Evolutionary conservation across 2,888 invertebrate species (phyloP).

Genomic region (Ceriagrion tenellum): DNA sequence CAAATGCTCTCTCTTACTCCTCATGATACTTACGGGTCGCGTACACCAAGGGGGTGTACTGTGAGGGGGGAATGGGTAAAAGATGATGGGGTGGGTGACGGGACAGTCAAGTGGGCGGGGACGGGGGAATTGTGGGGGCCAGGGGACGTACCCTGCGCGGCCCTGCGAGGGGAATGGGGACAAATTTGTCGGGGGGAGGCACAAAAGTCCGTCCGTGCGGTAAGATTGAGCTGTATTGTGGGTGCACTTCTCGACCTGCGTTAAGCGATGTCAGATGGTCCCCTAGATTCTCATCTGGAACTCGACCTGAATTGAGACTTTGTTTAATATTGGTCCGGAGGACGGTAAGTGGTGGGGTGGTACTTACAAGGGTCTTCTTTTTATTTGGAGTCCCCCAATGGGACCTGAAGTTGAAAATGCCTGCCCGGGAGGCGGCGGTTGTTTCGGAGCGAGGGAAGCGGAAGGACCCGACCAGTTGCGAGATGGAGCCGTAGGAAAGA

Average conservation of each 20-base stretch:
- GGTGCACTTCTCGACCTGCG: neutral
- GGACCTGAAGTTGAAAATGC: too few relatives aligned
- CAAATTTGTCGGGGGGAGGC: neutral
- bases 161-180: neutral
- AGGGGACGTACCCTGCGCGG: neutral
- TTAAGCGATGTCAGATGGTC: conserved; percentile 56
- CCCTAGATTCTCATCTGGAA: neutral
- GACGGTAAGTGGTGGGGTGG: neutral
- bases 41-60: neutral
- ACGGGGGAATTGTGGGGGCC: neutral
- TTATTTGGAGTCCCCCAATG: too few relatives aligned
- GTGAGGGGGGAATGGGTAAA: neutral
- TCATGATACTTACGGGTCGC: neutral
- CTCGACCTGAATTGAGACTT: conserved; percentile 57
- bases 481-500: neutral
- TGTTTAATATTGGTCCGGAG: conserved; percentile 15
- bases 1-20: conserved; percentile 11
- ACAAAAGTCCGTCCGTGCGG: neutral
- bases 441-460: neutral
- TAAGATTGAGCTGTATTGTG: neutral
- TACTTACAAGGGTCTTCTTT: too few relatives aligned
- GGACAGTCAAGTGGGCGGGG: neutral
- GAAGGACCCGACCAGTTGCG: neutral
- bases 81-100: neutral
- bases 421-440: neutral